Percentiles rank a stretch among this genome's conserved stretches.
phyloP scores from a whole-genome alignment of 2,888 invertebrate species.

The Lutraria lutraria region DNA sequence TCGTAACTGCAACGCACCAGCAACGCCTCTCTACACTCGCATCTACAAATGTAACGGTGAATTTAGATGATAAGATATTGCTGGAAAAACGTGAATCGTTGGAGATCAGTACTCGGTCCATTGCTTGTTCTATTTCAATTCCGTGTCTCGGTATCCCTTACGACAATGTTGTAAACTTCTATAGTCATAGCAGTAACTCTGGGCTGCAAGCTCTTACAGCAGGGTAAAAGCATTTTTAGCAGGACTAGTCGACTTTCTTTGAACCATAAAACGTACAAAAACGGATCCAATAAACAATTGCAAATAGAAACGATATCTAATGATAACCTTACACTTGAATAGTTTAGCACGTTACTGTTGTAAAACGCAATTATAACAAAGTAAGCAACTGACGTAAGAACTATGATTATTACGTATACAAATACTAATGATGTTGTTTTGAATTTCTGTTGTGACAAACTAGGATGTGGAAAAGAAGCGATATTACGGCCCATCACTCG shows the following conservation, averaged over 20 bases:
- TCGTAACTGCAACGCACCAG: too few species aligned
- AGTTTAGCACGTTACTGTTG: background rate
- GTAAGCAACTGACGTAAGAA: background rate
- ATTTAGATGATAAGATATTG: too few species aligned
- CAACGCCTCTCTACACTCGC: too few species aligned
- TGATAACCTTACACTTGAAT: background rate
- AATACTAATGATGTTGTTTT: conserved; percentile 11
- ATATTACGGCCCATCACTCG: background rate
- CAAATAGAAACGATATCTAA: conserved; percentile 25
- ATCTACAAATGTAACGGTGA: too few species aligned
- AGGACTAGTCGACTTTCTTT: conserved; percentile 29
- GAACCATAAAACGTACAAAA: conserved; percentile 43
- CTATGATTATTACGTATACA: background rate
- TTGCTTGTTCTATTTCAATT: too few species aligned
- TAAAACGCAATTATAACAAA: background rate
- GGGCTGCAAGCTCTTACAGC: background rate
- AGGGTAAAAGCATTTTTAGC: background rate
- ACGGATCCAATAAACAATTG: conserved; percentile 35
- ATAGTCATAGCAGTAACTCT: background rate
- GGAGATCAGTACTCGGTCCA: too few species aligned
- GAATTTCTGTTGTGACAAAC: background rate
- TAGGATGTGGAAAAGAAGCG: background rate
- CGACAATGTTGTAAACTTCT: conserved; percentile 32
- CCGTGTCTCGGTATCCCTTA: too few species aligned
- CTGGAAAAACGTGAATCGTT: too few species aligned